Conservation (phyloP, 2,888 invertebrate genomes). For the Alloscopus bannaensis region DNA sequence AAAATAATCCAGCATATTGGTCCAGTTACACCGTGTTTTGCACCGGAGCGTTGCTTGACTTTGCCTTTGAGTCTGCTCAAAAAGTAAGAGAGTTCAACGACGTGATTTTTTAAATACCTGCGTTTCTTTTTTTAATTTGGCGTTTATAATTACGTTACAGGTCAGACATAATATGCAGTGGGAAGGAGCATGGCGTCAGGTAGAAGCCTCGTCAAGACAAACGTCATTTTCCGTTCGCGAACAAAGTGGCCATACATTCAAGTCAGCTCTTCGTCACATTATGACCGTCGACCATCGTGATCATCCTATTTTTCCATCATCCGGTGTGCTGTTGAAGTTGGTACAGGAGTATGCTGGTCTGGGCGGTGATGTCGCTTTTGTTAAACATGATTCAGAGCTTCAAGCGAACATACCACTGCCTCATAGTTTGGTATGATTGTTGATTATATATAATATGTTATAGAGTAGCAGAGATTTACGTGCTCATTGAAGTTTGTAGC, state of each 20-base stretch:
- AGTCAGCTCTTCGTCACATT: constrained; percentile 90
- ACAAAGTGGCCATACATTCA: constrained; percentile 91
- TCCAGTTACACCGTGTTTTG: constrained; percentile 89
- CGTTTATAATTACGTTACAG: constrained; percentile 73
- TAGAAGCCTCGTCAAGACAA: constrained; percentile 83
- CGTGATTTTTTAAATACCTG: background rate
- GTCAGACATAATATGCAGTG: constrained; percentile 91
- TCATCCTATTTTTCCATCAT: constrained; percentile 86
- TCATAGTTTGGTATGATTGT: constrained; percentile 78
- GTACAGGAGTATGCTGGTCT: constrained; percentile 90
- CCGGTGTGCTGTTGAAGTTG: constrained; percentile 84
- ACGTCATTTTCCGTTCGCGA: constrained; percentile 91
- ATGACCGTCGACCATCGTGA: constrained; percentile 88
- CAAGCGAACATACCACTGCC: constrained; percentile 83
- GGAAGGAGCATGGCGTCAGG: constrained; percentile 89
- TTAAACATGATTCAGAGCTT: constrained; percentile 86
- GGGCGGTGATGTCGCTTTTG: constrained; percentile 93
- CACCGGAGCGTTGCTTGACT: constrained; percentile 86
- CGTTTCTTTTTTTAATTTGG: background rate
- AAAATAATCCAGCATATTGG: constrained; percentile 84
- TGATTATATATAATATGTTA: background rate
- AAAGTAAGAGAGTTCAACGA: constrained; percentile 76
- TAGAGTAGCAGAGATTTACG: background rate
- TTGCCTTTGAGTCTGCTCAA: constrained; percentile 82
- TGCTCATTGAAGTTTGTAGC: background rate